Conservation (phyloP, 2,888 invertebrate genomes). For the Campoletis raptor region DNA sequence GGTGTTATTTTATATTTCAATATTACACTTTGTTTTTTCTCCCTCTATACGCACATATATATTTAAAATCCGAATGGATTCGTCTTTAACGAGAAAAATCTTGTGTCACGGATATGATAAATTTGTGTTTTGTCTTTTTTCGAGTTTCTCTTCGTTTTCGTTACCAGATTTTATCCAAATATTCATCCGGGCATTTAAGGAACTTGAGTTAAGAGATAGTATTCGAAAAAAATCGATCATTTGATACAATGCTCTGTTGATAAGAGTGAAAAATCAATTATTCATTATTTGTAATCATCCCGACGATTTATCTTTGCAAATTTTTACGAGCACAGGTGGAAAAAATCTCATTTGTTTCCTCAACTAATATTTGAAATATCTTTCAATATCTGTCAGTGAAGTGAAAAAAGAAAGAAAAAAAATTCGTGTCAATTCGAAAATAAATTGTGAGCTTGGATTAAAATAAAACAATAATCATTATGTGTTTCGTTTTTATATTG, state of each 20-base stretch:
- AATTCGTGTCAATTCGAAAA: background rate
- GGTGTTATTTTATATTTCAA: slow-evolving; percentile 35
- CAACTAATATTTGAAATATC: too few species aligned
- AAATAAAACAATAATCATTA: background rate
- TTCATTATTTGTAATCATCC: too few species aligned
- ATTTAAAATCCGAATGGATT: background rate
- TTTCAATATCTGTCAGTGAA: too few species aligned
- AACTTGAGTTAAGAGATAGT: background rate
- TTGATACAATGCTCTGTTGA: too few species aligned
- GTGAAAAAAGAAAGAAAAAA: background rate
- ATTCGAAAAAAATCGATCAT: background rate
- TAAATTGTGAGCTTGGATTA: background rate
- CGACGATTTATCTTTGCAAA: too few species aligned
- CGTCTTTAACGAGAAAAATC: slow-evolving; percentile 20
- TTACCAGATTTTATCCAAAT: background rate
- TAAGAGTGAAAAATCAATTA: background rate
- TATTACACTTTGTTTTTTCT: slow-evolving; percentile 20
- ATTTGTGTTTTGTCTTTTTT: slow-evolving; percentile 11
- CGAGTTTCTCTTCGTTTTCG: background rate
- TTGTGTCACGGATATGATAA: slow-evolving; percentile 21
- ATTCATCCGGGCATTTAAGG: background rate
- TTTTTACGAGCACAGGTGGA: too few species aligned
- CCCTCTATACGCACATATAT: background rate
- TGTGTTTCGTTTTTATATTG: background rate
- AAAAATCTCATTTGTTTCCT: too few species aligned